Percentiles rank a stretch among this genome's conserved stretches.
These are phyloP conservation scores for Coregonus suidteri DNA, from an alignment of 2,797 vertebrate species.

Conservation along the genomic window DNA sequence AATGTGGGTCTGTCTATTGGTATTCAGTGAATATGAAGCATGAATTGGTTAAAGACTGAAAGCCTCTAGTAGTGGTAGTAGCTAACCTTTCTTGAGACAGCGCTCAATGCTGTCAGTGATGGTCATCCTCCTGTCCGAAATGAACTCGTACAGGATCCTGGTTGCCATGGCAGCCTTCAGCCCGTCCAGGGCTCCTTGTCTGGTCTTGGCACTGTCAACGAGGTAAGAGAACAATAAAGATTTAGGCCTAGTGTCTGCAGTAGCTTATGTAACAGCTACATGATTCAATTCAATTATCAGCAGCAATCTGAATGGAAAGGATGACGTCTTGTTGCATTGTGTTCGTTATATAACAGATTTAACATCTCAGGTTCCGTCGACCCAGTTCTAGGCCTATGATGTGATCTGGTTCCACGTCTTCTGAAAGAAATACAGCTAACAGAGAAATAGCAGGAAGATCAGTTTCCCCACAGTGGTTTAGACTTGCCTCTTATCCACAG, in stretches of 20 bases:
- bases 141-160: slow-evolving; percentile 92
- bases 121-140: slow-evolving; percentile 94
- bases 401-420: not conserved
- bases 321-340: not conserved
- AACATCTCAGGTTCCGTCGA: not conserved
- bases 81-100: slow-evolving; percentile 94
- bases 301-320: not conserved
- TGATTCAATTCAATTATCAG: not conserved
- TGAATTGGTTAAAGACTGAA: not conserved
- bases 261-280: not conserved
- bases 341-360: not conserved
- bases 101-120: slow-evolving; percentile 95
- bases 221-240: not conserved
- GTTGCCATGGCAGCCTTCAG: slow-evolving; percentile 91
- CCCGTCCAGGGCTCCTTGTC: slow-evolving; percentile 91
- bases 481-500: slow-evolving; percentile 92
- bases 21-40: not conserved
- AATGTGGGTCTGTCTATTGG: not conserved
- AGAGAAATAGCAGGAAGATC: too few relatives aligned
- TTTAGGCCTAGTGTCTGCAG: not conserved
- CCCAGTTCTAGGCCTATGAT: not conserved
- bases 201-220: slow-evolving; percentile 87
- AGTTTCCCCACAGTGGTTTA: not conserved
- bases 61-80: not conserved
- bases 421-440: not conserved